These are phyloP conservation scores for Gobio occitaniae DNA, from an alignment of 2,797 vertebrate species.

Conservation along the genomic window DNA sequence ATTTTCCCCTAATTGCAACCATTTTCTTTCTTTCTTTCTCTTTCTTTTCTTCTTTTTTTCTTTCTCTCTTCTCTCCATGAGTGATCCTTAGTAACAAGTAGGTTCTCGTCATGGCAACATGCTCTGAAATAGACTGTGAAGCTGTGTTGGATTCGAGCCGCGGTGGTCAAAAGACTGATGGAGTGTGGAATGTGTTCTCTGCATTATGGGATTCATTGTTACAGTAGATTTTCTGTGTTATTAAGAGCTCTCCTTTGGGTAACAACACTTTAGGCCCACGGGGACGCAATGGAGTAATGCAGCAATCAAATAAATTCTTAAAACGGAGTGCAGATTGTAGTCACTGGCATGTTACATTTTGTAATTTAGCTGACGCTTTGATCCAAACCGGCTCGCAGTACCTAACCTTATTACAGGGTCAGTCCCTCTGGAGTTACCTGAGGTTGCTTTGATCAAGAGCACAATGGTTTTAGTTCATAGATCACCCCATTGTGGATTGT, in stretches of 20 bases:
- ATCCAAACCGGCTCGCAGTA: conserved; percentile 31
- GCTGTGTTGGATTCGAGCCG: conserved; percentile 38
- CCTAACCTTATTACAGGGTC: conserved; percentile 16
- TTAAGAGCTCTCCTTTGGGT: conserved; percentile 23
- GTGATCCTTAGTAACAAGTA: conserved; percentile 57
- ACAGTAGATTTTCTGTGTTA: conserved; percentile 37
- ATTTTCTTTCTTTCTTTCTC: conserved; percentile 24
- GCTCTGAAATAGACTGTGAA: conserved; percentile 58
- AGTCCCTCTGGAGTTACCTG: conserved; percentile 29
- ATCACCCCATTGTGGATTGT: neutral
- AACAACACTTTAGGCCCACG: conserved; percentile 3
- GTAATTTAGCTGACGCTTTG: conserved; percentile 42
- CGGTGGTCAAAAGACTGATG: conserved; percentile 49
- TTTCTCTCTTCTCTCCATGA: conserved; percentile 28
- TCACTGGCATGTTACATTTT: conserved; percentile 15
- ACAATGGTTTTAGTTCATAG: conserved; percentile 27
- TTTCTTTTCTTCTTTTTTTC: conserved; percentile 17
- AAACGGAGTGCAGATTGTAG: conserved; percentile 26
- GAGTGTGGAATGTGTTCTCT: conserved; percentile 46
- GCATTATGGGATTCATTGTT: conserved; percentile 43
- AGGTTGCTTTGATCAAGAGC: conserved; percentile 33
- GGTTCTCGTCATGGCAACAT: conserved; percentile 61
- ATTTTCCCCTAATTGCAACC: conserved; percentile 47
- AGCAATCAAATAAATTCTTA: conserved; percentile 34
- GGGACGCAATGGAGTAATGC: conserved; percentile 8